phyloP scores from a whole-genome alignment of 2,888 invertebrate genomes.

The Malacosoma neustria region DNA sequence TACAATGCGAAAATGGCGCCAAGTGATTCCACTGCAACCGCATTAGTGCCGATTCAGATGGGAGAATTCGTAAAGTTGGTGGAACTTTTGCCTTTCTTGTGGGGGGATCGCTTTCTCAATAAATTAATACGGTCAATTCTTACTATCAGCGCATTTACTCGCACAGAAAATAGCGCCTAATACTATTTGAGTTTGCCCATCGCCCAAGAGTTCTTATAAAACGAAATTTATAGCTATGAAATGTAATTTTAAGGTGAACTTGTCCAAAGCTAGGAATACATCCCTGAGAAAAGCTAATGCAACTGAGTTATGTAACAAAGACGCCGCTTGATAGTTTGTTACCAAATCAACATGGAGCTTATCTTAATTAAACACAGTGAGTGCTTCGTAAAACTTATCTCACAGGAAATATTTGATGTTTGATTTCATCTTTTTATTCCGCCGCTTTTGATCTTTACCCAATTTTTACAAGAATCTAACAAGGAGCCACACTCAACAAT shows the following conservation, averaged over 20 bases:
- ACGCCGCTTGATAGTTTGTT: slow-evolving; percentile 43
- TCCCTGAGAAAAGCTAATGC: neutral
- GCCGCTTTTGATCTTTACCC: no score
- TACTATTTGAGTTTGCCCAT: neutral
- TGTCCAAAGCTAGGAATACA: neutral
- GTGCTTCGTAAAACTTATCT: slow-evolving; percentile 44
- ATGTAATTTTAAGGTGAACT: neutral
- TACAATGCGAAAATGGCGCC: no score
- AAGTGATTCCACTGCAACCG: no score
- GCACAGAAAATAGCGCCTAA: neutral
- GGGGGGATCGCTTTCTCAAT: no score
- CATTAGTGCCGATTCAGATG: no score
- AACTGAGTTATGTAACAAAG: slow-evolving; percentile 22
- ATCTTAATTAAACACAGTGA: slow-evolving; percentile 43
- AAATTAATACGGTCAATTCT: no score
- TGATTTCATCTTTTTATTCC: no score
- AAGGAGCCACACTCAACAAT: no score
- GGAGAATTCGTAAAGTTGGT: no score
- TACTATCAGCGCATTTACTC: no score
- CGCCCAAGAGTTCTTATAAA: neutral
- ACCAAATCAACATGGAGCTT: slow-evolving; percentile 51
- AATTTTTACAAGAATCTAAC: no score
- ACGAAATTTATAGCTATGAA: neutral
- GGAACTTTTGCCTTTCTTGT: no score
- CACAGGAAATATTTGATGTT: slow-evolving; percentile 45